Evolutionary conservation across 2,113 vertebrate species (phyloP).

Genomic region (Pachycephala philippinensis): DNA sequence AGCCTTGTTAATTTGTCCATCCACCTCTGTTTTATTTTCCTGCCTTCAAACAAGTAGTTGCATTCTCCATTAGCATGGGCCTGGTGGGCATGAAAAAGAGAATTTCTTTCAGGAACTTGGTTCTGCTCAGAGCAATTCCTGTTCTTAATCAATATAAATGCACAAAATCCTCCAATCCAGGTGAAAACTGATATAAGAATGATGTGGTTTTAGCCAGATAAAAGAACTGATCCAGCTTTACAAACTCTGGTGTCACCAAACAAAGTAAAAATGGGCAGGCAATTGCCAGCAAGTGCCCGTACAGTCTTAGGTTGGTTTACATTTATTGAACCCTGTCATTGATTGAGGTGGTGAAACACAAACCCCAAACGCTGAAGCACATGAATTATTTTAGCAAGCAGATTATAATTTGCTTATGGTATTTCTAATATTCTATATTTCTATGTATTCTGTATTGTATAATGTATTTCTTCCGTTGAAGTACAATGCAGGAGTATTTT

Average conservation of each 20-base stretch:
- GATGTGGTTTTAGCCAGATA: not conserved
- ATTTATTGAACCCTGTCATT: not conserved
- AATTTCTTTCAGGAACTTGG: not conserved
- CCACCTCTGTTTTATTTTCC: not conserved
- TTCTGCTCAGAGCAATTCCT: not conserved
- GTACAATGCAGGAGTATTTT: not conserved
- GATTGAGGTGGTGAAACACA: not conserved
- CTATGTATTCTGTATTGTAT: not conserved
- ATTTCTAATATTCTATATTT: not conserved
- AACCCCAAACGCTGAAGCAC: not conserved
- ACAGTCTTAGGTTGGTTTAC: not conserved
- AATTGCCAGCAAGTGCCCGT: not conserved
- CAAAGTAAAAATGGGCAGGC: not conserved
- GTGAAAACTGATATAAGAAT: not conserved
- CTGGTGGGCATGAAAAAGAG: fast-evolving
- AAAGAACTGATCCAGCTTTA: not conserved
- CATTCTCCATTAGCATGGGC: not conserved
- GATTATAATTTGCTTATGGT: not conserved
- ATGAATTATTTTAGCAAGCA: not conserved
- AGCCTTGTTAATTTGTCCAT: not conserved
- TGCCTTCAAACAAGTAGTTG: not conserved
- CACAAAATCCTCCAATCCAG: not conserved
- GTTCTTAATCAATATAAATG: not conserved
- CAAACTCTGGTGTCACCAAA: not conserved
- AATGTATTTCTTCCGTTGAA: not conserved